Evolutionary conservation across 2,797 vertebrate species (phyloP), one percentile per base, ranked within the genome.

Genomic region (Halcyon badia): DNA sequence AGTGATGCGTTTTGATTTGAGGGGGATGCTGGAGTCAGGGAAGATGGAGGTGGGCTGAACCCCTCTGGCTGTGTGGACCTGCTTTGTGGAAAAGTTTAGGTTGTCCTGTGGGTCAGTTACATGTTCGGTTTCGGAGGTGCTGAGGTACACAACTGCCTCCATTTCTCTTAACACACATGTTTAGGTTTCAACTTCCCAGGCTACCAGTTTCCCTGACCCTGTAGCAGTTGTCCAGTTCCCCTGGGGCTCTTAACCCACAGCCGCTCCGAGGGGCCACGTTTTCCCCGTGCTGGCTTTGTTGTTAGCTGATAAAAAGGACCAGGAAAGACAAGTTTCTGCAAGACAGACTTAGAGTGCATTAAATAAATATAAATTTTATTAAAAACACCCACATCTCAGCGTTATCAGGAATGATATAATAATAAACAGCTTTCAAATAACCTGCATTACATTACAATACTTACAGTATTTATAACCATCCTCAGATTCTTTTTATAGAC

Each of bases 331-430:
- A 86, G 79, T 71, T 95, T 96, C 77, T 90, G 76, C 79, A 95
- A 94, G 90, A 90, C 61, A 91, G 69, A 92, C 91, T 94, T 98
- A 95, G 97, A 98, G 97, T 99, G 98, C 98, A 99, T 99, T 99
- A 99, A 99, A 99, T 99, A 99, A 99, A 99, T 99, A 99, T 99
- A 99, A 98, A 99, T 99, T 99, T 99, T 99, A 99, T 99, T 99
- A 99, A 99, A 99, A 99, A 99, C 99, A 99, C 99, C 99, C 99
- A 99, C 99, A 99, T 99, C 98, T 99, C 98, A 99, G 99, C 98
- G 97, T 99, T 99, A 99, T 99, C 99, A 99, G 99, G 99, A 99
- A 99, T 99, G 99, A 99, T 99, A 99, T 99, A 99, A 99, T 99
- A 99, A 99, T 99, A 99, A 99, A 99, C 99, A 99, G 99, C 99